Base-by-base conservation (phyloP, 2,888 invertebrate species). In the Dicyrtomina minuta region DNA sequence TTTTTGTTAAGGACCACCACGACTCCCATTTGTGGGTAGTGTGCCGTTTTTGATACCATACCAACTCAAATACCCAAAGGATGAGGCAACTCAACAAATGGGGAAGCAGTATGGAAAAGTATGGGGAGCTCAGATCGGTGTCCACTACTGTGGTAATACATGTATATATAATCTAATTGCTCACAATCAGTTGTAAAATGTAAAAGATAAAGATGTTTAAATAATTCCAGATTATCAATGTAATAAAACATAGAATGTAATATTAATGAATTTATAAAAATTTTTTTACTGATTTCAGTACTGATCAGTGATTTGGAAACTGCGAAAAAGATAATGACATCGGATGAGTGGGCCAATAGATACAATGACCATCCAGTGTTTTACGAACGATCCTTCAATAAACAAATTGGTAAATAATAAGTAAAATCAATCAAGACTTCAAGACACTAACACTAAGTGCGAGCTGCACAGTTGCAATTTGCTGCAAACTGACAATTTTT, bases 351-450 rank as follows among this genome's bases (percentile, higher is more conserved):
- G 61, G 33, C 49, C 44, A 65, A 69, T 17, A 49, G 72, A 41
- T 51, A 59, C 26, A 46, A 56, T 20, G 69, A 62, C 12, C 49
- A 61, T 26, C 65, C 69, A 24, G 66, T 69, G 44, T 55, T 69
- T 58, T 56, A 66, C 22, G 72, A 72, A 22, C 49, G 72, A 55
- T 66, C 72, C 8, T 72, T 66, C 33, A 66, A 67, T 12, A 60
- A 69, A 41, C 66, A 61, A 44, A 55, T 72, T 51, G 72, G 72
- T 69, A 64, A 22, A 15, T 15, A 17, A 51, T 17, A 51, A 51
- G n/a, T n/a, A n/a, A 43, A 43, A 10, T n/a, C n/a, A n/a, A n/a
- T n/a, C n/a, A n/a, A n/a, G n/a, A n/a, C n/a, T n/a, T n/a, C n/a
- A n/a, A n/a, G n/a, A n/a, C n/a, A n/a, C n/a, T n/a, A n/a, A n/a